Evolutionary conservation across 2,888 invertebrate species (phyloP).

Genomic region (Lomographa bimaculata): DNA sequence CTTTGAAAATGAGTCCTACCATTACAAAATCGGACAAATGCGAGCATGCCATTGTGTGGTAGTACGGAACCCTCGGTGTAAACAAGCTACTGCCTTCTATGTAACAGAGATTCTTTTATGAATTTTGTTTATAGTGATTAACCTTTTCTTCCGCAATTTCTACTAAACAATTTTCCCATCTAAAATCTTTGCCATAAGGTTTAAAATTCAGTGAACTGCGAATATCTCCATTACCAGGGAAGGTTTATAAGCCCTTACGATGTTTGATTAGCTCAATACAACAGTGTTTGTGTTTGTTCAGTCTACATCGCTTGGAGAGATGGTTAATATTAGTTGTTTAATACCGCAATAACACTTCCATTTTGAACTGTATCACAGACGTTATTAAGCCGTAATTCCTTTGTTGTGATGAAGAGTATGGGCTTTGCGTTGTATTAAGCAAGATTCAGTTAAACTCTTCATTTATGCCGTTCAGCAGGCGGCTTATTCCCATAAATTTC

Average conservation of each 20-base stretch:
- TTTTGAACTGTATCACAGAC: slow-evolving; percentile 18
- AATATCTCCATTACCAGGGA: slow-evolving; percentile 13
- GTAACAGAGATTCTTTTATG: too few species aligned
- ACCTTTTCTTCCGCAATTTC: not conserved
- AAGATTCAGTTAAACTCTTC: slow-evolving; percentile 26
- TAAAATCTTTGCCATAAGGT: slow-evolving; percentile 11
- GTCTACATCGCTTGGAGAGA: slow-evolving; percentile 43
- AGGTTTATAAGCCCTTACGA: slow-evolving; percentile 48
- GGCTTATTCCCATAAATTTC: slow-evolving; percentile 10
- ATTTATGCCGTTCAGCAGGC: slow-evolving; percentile 19
- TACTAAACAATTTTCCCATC: not conserved
- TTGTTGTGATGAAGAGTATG: slow-evolving; percentile 2
- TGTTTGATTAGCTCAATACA: slow-evolving; percentile 57
- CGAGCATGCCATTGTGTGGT: too few species aligned
- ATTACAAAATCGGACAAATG: too few species aligned
- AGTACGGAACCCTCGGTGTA: too few species aligned
- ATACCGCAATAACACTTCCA: slow-evolving; percentile 29
- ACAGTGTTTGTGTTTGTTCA: slow-evolving; percentile 52
- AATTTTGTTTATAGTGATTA: not conserved
- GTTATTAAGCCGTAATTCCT: slow-evolving; percentile 17
- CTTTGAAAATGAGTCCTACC: too few species aligned
- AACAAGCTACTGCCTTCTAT: too few species aligned
- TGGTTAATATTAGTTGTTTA: slow-evolving; percentile 44
- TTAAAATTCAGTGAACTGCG: slow-evolving; percentile 15
- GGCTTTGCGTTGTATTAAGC: slow-evolving; percentile 18